phyloP scores from a whole-genome alignment of 2,113 vertebrate species.

The Gnathochromis pfefferi region DNA sequence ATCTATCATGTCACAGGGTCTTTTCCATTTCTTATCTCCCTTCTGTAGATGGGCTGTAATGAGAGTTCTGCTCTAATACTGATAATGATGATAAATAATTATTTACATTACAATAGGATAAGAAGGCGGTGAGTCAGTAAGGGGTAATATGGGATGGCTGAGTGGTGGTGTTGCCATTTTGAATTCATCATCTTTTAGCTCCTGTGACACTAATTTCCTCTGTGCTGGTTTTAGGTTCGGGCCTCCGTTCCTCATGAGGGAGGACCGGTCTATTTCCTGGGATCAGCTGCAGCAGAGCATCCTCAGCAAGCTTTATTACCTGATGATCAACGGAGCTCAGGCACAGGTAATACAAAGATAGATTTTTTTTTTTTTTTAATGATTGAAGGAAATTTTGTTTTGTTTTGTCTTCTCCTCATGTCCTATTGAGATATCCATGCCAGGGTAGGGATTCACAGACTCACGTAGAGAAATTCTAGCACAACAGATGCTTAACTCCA shows the following conservation, averaged over 20 bases:
- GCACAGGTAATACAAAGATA: slow-evolving; percentile 65
- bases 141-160: neutral
- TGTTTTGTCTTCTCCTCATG: neutral
- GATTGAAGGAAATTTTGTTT: neutral
- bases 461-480: neutral
- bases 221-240: slow-evolving; percentile 77
- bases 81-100: neutral
- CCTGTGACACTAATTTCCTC: neutral
- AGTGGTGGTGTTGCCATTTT: neutral
- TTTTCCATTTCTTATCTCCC: neutral
- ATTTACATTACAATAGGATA: neutral
- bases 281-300: slow-evolving; percentile 85
- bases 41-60: neutral
- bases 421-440: neutral
- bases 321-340: slow-evolving; percentile 79
- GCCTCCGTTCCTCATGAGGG: slow-evolving; percentile 83
- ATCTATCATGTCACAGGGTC: neutral
- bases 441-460: neutral
- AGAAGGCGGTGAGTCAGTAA: neutral
- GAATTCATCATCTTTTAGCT: neutral
- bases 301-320: slow-evolving; percentile 79
- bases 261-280: slow-evolving; percentile 84
- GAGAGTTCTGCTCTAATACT: neutral
- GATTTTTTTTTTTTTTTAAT: neutral
- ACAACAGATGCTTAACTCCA: neutral